Base-by-base conservation (phyloP, 1,140 invertebrate species). In the Augochlora pura region DNA sequence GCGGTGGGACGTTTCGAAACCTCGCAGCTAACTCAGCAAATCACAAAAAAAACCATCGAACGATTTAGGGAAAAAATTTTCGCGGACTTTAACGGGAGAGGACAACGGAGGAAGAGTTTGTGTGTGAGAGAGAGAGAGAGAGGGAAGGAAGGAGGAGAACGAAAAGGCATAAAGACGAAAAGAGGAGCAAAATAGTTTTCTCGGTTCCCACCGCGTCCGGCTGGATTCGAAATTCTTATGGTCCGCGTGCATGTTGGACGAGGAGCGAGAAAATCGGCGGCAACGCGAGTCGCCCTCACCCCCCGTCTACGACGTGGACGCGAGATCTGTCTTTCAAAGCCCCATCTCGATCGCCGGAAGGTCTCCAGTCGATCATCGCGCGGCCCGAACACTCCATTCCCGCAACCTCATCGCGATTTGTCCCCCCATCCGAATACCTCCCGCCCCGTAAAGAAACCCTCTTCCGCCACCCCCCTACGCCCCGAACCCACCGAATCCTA, bases 11-110 rank as follows among this genome's bases (percentile, higher is more conserved):
- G 84, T 87, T 84, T 87, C 86, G 81, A 84, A 87, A 87, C 86
- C 86, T 87, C 86, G 86, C 86, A 87, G 81, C 71, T 83, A 87
- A 82, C 81, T 87, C 80, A 87, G 80, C 85, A 83, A 85, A 76
- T 66, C 67, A 83, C 83, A 71, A 73, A 85, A 85, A 71, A 73
- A 85, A 85, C 76, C 78, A 86, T 85, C 86, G 80, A 83, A 84
- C 63, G 67, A 72, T 71, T 77, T 52, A 60, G 18, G 54, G 42
- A 54, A 42, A 80, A 60, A 57, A n/a, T 21, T 25, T 52, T 16
- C 16, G 49, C 18, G 49, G 52, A 66, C 32, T 32, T 32, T 3
- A 8, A 12, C 12, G 6, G 9, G 65, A 23, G n/a, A 10, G 7
- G 14, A n/a, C 16, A 12, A 18, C 18, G 39, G 21, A 14, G 16